Evolutionary conservation across 2,113 vertebrate species (phyloP), one percentile per base, ranked within the genome.

Genomic region (Anolis carolinensis): DNA sequence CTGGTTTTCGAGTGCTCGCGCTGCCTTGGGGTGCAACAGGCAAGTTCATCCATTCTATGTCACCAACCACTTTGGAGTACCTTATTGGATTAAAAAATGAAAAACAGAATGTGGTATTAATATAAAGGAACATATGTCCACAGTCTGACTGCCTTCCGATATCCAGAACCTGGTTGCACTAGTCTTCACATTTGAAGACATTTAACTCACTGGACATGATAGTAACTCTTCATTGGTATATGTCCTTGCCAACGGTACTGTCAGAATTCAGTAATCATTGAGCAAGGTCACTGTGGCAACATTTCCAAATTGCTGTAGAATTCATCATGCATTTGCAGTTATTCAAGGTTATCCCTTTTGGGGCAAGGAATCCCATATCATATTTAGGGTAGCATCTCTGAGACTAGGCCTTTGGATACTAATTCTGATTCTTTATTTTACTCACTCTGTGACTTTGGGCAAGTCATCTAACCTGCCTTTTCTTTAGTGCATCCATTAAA

Each of bases 241-340:
- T 68, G 27, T 36, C 21, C 21, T 27, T 82, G 63, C 68, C 44
- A 70, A 72, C n/a, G 93, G 91, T 82, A 91, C 89, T 90, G 93
- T 91, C 87, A 92, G 92, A 93, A 91, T 89, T 91, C 93, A 91
- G 83, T 89, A 89, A 91, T 89, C 91, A 80, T n/a, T 82, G 80
- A 90, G 88, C 87, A 87, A 93, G 89, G 90, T 93, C 92, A 93
- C 89, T 93, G 9, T 0, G 0, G 88, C 84, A 90, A 82, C 80
- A 90, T 92, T 93, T 94, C 88, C 89, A 94, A 93, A 94, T 91
- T 89, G 92, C 82, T 83, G 90, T 93, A 87, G 85, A 68, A 85
- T 90, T 91, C 92, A 27, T 88, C 72, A 88, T 89, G 90, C 90
- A 87, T 90, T 93, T 78, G 84, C 36, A 92, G 84, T 81, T 84